phyloP scores from a whole-genome alignment of 2,113 vertebrate genomes.

The Festucalex cinctus region DNA sequence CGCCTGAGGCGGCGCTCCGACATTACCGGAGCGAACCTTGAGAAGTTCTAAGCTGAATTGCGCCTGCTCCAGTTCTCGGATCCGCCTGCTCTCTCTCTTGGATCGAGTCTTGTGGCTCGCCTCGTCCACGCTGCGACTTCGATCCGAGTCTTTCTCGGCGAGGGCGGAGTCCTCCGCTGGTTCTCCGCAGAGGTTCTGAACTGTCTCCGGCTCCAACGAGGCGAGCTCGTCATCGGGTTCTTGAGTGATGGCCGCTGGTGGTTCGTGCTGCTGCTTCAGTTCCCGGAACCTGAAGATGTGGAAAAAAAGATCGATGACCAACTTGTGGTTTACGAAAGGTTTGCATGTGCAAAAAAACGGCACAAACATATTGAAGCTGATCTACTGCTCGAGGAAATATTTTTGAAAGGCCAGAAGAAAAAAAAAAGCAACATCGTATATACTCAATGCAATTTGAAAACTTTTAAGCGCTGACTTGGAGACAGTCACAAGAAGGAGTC shows the following conservation, averaged over 20 bases:
- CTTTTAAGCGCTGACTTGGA: too few species aligned
- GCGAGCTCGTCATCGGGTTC: constrained; percentile 71
- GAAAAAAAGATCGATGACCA: not conserved
- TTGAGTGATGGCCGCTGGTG: constrained; percentile 50
- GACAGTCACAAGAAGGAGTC: too few species aligned
- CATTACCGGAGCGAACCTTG: constrained; percentile 83
- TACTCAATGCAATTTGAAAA: too few species aligned
- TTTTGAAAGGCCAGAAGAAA: too few species aligned
- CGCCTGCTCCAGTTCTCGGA: constrained; percentile 94
- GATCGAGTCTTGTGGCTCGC: constrained; percentile 84
- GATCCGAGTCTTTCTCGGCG: constrained; percentile 77
- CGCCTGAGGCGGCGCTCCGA: constrained; percentile 76
- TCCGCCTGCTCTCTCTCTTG: constrained; percentile 88
- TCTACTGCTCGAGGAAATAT: too few species aligned
- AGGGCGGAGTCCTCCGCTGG: constrained; percentile 14
- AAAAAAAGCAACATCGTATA: too few species aligned
- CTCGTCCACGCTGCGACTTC: constrained; percentile 78
- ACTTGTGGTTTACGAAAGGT: not conserved
- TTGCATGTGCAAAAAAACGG: too few species aligned
- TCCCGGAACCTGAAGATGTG: constrained; percentile 71
- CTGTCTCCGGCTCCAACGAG: constrained; percentile 9
- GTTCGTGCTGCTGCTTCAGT: constrained; percentile 74
- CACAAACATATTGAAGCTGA: too few species aligned
- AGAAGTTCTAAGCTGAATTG: constrained; percentile 91
- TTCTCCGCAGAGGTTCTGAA: constrained; percentile 3